Base-by-base conservation (phyloP, 2,888 invertebrate species). In the Brachyptera putata region DNA sequence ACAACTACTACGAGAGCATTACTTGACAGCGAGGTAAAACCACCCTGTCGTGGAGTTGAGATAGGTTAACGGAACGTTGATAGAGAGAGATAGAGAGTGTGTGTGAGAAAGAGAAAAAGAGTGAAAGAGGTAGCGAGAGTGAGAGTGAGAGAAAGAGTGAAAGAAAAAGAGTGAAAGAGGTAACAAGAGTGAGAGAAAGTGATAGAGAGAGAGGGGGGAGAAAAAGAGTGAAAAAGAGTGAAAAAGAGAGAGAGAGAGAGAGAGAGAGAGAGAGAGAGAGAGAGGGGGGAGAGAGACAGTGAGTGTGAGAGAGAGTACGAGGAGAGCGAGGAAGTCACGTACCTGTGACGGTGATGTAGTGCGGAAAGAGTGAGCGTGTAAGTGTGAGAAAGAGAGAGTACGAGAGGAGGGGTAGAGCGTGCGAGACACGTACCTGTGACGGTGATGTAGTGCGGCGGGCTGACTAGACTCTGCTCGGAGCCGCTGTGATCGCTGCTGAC, bases 241-340 rank as follows among this genome's bases (percentile, higher is more conserved):
- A n/a, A n/a, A n/a, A n/a, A n/a, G n/a, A n/a, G n/a, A n/a, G n/a
- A n/a, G n/a, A n/a, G n/a, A n/a, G n/a, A n/a, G n/a, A n/a, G n/a
- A n/a, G n/a, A n/a, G n/a, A n/a, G n/a, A n/a, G n/a, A n/a, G n/a
- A n/a, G n/a, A n/a, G n/a, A n/a, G n/a, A n/a, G n/a, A n/a, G n/a
- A n/a, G n/a, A n/a, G n/a, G n/a, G n/a, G n/a, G n/a, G n/a, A 25
- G 26, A 55, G 34, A 34, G 34, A 11, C 11, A 34, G 5, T 34
- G 11, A 34, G 5, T 9, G 34, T 11, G 7, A 11, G 34, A 9
- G 22, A 48, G 77, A 75, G 73, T 85, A 87, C 86, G 69, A 87
- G 84, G 26, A 88, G 87, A 36, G 87, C 84, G 67, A 88, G 88
- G 74, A 84, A 88, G 63, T 83, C 5, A 11, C 7, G 30, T 5